A percentile compares a stretch with the other conserved stretches of the same genome.
Conservation (phyloP, 1,140 invertebrate species). For the Drosophila virilis region DNA sequence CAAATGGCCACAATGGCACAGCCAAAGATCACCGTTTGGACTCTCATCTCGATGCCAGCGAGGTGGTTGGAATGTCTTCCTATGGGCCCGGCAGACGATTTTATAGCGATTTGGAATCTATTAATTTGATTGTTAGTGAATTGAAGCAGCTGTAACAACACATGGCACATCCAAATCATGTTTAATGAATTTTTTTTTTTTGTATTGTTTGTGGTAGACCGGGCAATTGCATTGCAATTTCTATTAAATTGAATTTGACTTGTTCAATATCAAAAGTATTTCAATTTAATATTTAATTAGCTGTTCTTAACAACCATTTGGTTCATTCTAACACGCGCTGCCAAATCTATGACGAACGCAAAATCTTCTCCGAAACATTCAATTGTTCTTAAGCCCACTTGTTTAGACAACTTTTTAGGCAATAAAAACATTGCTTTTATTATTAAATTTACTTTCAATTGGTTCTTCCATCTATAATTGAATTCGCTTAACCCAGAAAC, state of each 20-base stretch:
- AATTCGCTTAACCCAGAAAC: too few relatives aligned
- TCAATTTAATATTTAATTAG: neutral
- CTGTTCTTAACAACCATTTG: neutral
- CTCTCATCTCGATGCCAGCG: neutral
- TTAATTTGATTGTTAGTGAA: neutral
- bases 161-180: neutral
- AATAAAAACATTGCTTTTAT: too few relatives aligned
- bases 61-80: neutral
- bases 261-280: neutral
- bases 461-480: too few relatives aligned
- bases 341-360: neutral
- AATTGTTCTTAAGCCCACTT: neutral
- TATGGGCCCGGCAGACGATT: neutral
- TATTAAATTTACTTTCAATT: too few relatives aligned
- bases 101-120: constrained; percentile 1
- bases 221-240: neutral
- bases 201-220: neutral
- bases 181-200: neutral
- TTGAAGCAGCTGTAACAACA: constrained; percentile 4
- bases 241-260: too few relatives aligned
- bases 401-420: too few relatives aligned
- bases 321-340: neutral
- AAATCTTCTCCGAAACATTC: neutral
- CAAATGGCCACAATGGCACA: constrained; percentile 7
- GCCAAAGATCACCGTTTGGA: constrained; percentile 11